Conservation (phyloP, 2,797 vertebrate species). For the Meriones psammophilus region DNA sequence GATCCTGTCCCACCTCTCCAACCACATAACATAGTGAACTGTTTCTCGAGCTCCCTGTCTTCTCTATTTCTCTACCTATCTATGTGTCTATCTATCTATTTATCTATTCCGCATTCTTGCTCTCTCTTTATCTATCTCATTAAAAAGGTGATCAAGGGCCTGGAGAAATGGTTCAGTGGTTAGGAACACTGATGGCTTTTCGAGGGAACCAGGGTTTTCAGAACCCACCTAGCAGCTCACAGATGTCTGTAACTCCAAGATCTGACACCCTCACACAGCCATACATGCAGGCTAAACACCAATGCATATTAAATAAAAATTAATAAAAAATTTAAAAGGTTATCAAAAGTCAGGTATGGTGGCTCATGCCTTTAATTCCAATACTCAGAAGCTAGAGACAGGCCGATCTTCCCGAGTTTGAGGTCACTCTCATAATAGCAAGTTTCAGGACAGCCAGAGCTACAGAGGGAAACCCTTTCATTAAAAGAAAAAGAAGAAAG, state of each 20-base stretch:
- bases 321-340: not conserved
- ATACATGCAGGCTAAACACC: too few species aligned
- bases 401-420: not conserved
- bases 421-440: not conserved
- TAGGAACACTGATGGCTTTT: too few species aligned
- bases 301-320: too few species aligned
- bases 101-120: too few species aligned
- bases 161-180: too few species aligned
- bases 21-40: not conserved
- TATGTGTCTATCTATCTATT: too few species aligned
- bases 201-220: too few species aligned
- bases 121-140: not conserved
- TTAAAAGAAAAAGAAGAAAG: not conserved
- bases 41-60: too few species aligned
- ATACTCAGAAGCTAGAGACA: not conserved
- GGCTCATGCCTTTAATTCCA: not conserved
- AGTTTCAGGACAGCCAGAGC: not conserved
- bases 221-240: too few species aligned
- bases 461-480: not conserved
- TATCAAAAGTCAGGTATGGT: not conserved
- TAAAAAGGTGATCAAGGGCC: not conserved
- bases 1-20: not conserved
- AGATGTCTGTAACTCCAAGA: too few species aligned
- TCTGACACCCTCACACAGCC: too few species aligned
- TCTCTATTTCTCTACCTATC: not conserved